phyloP scores from a whole-genome alignment of 1,140 invertebrate species.

The Armadillidium nasatum region DNA sequence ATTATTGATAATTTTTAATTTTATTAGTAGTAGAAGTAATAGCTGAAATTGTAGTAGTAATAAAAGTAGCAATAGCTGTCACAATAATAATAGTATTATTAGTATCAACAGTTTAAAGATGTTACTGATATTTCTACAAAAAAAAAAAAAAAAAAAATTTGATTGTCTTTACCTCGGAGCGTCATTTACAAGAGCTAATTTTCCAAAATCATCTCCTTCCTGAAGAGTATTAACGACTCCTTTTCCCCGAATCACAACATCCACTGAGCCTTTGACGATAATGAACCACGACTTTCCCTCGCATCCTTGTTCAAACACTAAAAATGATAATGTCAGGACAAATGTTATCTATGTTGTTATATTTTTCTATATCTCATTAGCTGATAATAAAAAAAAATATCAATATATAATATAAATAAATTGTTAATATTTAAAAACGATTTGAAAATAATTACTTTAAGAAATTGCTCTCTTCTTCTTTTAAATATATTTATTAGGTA shows the following conservation, averaged over 20 bases:
- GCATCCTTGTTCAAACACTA: constrained; percentile 85
- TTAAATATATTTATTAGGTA: no score
- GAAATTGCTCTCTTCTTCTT: no score
- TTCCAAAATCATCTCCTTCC: constrained; percentile 84
- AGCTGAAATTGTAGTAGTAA: no score
- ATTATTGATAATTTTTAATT: no score
- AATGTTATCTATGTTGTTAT: no score
- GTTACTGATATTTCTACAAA: no score
- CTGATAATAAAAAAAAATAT: background rate
- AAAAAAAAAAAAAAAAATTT: background rate
- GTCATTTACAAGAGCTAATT: constrained; percentile 80
- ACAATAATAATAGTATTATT: no score
- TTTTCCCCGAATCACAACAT: constrained; percentile 81
- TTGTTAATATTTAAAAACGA: background rate
- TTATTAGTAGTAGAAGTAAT: no score
- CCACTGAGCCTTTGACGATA: constrained; percentile 74
- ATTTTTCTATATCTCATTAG: no score
- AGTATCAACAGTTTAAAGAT: no score
- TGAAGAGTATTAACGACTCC: constrained; percentile 75
- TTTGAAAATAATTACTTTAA: no score
- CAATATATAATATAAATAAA: background rate
- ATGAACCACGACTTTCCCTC: constrained; percentile 87
- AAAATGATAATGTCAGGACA: constrained; percentile 45
- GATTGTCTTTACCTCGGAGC: constrained; percentile 63
- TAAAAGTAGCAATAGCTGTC: no score